A percentile compares a stretch with the other conserved stretches of the same genome.
Evolutionary conservation across 2,797 vertebrate genomes (phyloP).

Genomic region (Psittacula echo): DNA sequence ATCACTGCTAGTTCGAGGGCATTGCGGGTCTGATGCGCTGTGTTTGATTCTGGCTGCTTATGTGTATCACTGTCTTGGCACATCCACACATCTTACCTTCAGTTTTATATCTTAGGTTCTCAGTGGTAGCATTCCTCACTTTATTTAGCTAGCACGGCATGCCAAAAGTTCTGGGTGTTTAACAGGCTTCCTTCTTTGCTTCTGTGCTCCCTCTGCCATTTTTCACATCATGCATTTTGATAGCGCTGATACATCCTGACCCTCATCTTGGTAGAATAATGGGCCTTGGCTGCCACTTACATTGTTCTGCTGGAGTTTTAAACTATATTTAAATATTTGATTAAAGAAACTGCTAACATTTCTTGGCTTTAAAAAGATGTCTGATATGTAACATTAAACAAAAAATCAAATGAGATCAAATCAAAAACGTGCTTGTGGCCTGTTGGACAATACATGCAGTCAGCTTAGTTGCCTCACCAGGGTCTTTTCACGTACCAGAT

Average conservation of each 20-base stretch:
- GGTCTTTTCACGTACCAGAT: background rate
- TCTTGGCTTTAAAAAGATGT: background rate
- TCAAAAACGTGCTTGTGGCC: background rate
- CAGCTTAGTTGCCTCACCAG: background rate
- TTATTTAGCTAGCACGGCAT: background rate
- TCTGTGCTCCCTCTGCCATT: background rate
- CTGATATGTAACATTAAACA: background rate
- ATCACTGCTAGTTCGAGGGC: background rate
- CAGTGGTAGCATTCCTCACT: background rate
- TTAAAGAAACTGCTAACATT: background rate
- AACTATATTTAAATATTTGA: background rate
- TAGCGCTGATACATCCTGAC: background rate
- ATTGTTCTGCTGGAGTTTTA: background rate
- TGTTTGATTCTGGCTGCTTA: background rate
- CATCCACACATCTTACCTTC: background rate
- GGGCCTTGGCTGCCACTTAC: background rate
- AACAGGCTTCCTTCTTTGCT: background rate
- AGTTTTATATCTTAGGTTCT: background rate
- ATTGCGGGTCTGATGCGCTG: rapidly evolving
- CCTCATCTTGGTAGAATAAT: background rate
- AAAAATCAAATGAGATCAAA: background rate
- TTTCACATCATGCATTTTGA: background rate
- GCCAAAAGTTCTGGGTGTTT: background rate
- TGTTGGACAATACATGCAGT: background rate
- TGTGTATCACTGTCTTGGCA: background rate